These are phyloP conservation scores for Synergus gifuensis DNA, from an alignment of 2,888 invertebrate species.

Conservation along the genomic window DNA sequence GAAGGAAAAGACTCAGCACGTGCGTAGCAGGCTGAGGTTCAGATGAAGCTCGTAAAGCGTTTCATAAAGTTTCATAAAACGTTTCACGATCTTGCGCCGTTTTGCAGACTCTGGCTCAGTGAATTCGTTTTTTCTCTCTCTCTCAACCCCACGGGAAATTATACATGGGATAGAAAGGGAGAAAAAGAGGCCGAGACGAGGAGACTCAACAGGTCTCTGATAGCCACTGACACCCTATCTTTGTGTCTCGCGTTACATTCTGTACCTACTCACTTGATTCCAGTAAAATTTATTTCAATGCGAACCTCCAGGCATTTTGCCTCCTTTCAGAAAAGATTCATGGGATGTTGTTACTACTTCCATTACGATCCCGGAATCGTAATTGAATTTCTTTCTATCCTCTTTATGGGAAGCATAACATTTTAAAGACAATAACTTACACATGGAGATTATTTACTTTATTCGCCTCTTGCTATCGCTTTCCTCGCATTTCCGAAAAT, in stretches of 20 bases:
- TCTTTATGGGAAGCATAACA: background rate
- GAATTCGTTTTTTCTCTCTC: constrained; percentile 44
- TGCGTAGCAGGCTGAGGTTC: constrained; percentile 21
- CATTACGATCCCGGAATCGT: constrained; percentile 36
- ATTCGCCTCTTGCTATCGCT: too few species aligned
- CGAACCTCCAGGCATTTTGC: constrained; percentile 39
- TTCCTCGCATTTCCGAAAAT: too few species aligned
- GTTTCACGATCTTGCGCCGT: constrained; percentile 65
- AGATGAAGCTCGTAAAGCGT: constrained; percentile 68
- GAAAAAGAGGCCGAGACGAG: constrained; percentile 46
- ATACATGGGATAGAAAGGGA: constrained; percentile 25
- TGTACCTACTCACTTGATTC: constrained; percentile 42
- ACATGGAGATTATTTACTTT: constrained; percentile 43
- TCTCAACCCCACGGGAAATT: constrained; percentile 10
- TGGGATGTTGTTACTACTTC: constrained; percentile 29
- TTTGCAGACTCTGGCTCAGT: constrained; percentile 23
- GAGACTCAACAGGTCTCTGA: constrained; percentile 43
- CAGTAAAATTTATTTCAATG: constrained; percentile 41
- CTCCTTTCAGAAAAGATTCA: constrained; percentile 42
- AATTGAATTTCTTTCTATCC: constrained; percentile 29
- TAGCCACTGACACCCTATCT: constrained; percentile 41
- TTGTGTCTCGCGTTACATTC: constrained; percentile 41
- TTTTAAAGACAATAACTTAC: background rate
- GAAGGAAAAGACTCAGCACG: constrained; percentile 44
- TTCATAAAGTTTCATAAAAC: constrained; percentile 75